Base-by-base conservation (phyloP, 2,888 invertebrate species). In the Ellobium chinense region DNA sequence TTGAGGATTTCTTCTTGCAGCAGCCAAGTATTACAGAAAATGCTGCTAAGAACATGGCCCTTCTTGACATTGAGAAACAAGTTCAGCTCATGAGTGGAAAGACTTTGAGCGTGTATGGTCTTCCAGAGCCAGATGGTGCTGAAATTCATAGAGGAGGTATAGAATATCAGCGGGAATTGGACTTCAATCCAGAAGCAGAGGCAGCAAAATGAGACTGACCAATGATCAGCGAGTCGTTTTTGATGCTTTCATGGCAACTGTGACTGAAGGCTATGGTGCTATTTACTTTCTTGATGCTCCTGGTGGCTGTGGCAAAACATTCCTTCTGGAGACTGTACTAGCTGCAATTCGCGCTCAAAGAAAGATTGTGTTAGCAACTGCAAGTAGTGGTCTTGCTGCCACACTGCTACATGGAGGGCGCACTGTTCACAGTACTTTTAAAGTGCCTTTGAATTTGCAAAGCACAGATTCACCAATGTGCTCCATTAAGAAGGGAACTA, bases 391-490 rank as follows among this genome's bases (percentile, higher is more conserved):
- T 12, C 29, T 70, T 3, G 70, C 70, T 14, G 70, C 70, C 7
- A 70, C 46, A 46, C 54, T 70, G 14, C 54, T 70, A 29, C 70
- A 39, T 24, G 70, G 46, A 27, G 70, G 70, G 14, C 14, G 70
- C 7, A 70, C 70, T 27, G 70, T 70, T n/a, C 70, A 70, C 54
- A 70, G 70, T 21, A 54, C 70, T 18, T 70, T 70, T 54, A 66
- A 36, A 36, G 66, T 66, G 4, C 66, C 66, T 31, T 36, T 34
- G 12, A 66, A 66, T n/a, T 21, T 66, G 2, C 31, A 2, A 3
- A 66, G 4, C 34, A 18, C 36, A 34, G 66, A 66, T 4, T 2
- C 34, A 4, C 36, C 36, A 21, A 34, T 66, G n/a, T n/a, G n/a
- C n/a, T n/a, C n/a, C n/a, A n/a, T n/a, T n/a, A n/a, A n/a, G n/a